Base-by-base conservation (phyloP, 1,140 invertebrate genomes). In the Trichonephila clavata region DNA sequence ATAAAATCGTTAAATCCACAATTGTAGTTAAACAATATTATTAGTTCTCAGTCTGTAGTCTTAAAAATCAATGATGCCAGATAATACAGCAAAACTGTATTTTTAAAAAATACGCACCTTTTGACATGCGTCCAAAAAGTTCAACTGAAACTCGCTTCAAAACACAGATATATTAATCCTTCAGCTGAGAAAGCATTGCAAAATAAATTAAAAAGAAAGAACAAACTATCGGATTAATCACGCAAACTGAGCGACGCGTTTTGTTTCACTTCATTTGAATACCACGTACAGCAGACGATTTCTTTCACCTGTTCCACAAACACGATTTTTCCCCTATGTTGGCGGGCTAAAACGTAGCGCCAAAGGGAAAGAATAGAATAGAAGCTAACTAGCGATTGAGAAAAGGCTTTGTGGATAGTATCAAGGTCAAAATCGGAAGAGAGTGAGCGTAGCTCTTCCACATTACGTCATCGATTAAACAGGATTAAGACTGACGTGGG, bases 291-390 rank as follows among this genome's bases (percentile, higher is more conserved):
- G 68, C 68, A 83, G 50, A 59, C 81, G 39, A 59, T 83, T 83
- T 39, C 24, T 83, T 83, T 59, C 81, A 83, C 81, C 81, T 83
- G 81, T 83, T 83, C 81, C 50, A 57, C 39, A 50, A 83, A 83
- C 81, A 83, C 81, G 81, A 83, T 83, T 83, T 50, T 83, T 20
- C 16, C 81, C 16, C 50, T 39, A 57, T 57, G 81, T 83, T 83
- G 81, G 81, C 81, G 81, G 81, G 81, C 68, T 27, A 77, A 10
- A 39, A 77, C 14, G 68, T 16, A 77, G 6, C 68, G 68, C 68
- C 68, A 27, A 77, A 77, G 68, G 68, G 24, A 27, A 32, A 77
- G 27, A 24, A 77, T 32, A 77, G 68, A 77, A 68, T 24, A 68
- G 65, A 68, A n/a, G 21, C 20, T 10, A 24, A 77, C 68, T 39